These are phyloP conservation scores for Leucozona laternaria DNA, from an alignment of 2,888 invertebrate species.

Conservation along the genomic window DNA sequence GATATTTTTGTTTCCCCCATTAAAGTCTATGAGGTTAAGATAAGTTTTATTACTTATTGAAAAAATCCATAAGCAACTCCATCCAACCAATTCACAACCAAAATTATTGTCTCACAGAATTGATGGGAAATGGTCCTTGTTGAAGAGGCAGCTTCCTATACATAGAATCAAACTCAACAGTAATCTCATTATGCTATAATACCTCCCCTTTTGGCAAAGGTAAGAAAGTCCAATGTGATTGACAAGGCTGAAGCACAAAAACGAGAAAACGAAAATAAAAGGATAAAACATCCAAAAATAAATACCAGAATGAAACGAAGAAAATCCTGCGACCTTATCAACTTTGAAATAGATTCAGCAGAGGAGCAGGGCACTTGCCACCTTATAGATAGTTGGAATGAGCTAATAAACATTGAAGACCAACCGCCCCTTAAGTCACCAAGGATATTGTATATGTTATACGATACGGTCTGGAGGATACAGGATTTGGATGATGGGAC, in stretches of 20 bases:
- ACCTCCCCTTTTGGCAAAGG: neutral
- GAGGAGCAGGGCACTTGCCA: neutral
- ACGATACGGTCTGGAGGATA: constrained; percentile 4
- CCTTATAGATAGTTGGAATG: neutral
- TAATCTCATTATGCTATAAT: constrained; percentile 17
- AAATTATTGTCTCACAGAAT: neutral
- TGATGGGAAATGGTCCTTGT: neutral
- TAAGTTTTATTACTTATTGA: too few species aligned
- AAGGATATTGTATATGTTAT: constrained; percentile 27
- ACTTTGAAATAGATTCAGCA: constrained; percentile 34
- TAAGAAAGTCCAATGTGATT: neutral
- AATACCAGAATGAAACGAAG: constrained; percentile 18
- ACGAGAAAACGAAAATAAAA: neutral
- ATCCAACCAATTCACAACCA: neutral
- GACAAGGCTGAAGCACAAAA: neutral
- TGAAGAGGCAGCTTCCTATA: neutral
- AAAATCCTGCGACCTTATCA: constrained; percentile 34
- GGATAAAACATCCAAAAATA: constrained; percentile 12
- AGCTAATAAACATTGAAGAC: constrained; percentile 21
- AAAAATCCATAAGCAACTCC: too few species aligned
- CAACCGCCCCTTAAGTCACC: neutral
- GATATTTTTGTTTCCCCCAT: too few species aligned
- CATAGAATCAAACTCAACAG: constrained; percentile 7
- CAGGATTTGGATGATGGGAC: neutral
- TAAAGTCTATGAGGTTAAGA: too few species aligned